These are phyloP conservation scores for Hoplostethus mediterraneus DNA, from an alignment of 2,797 vertebrate genomes.

Conservation along the genomic window DNA sequence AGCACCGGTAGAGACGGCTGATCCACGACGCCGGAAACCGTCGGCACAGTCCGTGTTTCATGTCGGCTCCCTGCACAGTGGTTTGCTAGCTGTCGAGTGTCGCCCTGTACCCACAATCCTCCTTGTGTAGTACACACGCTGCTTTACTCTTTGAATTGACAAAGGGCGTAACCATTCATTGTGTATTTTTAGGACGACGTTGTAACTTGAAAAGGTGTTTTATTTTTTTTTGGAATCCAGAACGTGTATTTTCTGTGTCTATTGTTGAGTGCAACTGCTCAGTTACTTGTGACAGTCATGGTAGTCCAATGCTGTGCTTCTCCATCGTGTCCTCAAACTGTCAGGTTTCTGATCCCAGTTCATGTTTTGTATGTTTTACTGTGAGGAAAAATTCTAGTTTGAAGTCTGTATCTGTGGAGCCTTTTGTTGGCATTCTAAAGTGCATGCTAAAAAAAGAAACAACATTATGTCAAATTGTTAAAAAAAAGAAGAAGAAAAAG, in stretches of 20 bases:
- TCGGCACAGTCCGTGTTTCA: constrained; percentile 41
- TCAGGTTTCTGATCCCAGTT: constrained; percentile 84
- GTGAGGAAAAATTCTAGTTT: constrained; percentile 84
- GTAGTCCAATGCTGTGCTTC: constrained; percentile 87
- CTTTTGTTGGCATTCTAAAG: constrained; percentile 90
- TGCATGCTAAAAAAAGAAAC: constrained; percentile 89
- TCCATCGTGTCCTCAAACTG: constrained; percentile 81
- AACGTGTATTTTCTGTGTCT: constrained; percentile 89
- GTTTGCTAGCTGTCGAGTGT: constrained; percentile 55
- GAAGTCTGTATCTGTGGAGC: constrained; percentile 88
- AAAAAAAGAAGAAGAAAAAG: constrained; percentile 28
- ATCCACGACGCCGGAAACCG: neutral
- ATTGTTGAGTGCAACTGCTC: constrained; percentile 86
- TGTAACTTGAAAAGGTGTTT: constrained; percentile 72
- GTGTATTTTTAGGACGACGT: constrained; percentile 72
- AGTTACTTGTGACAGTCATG: constrained; percentile 83
- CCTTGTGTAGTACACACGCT: constrained; percentile 76
- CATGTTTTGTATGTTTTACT: constrained; percentile 80
- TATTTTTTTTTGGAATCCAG: constrained; percentile 78
- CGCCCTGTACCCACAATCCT: constrained; percentile 71
- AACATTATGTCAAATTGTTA: constrained; percentile 82
- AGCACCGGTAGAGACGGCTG: constrained; percentile 33
- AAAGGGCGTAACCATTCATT: constrained; percentile 66
- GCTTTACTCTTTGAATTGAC: constrained; percentile 76
- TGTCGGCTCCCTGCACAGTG: constrained; percentile 50